These are phyloP conservation scores for Rotaria socialis DNA, from an alignment of 2,888 invertebrate genomes.

Conservation along the genomic window DNA sequence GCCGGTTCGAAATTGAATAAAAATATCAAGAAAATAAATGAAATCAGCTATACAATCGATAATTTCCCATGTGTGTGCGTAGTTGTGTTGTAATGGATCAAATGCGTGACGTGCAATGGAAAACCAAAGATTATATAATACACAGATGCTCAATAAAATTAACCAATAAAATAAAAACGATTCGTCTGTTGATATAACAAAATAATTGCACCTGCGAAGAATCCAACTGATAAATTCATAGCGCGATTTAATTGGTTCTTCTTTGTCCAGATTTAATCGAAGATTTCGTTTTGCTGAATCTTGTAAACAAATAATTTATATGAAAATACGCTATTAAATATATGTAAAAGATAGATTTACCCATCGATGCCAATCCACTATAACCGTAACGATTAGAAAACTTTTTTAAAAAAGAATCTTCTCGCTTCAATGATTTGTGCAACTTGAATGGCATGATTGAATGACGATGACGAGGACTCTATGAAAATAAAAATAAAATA, in stretches of 20 bases:
- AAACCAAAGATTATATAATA: conserved; percentile 90
- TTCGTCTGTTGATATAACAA: conserved; percentile 85
- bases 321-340: too few species aligned
- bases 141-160: conserved; percentile 78
- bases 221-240: conserved; percentile 4
- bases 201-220: conserved; percentile 41
- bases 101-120: conserved; percentile 88
- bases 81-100: conserved; percentile 73
- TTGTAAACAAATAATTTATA: neutral
- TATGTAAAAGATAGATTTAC: neutral
- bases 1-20: conserved; percentile 85
- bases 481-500: neutral
- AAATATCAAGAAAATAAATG: conserved; percentile 79
- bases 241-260: neutral
- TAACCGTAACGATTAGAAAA: conserved; percentile 42
- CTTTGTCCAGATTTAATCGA: neutral
- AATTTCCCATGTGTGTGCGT: conserved; percentile 45
- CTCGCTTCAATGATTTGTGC: neutral
- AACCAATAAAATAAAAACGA: conserved; percentile 94
- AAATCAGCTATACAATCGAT: conserved; percentile 65
- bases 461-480: neutral
- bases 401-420: conserved; percentile 45
- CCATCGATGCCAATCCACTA: neutral
- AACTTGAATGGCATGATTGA: too few species aligned
- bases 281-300: conserved; percentile 3